These are phyloP conservation scores for Sebastes ruberrimus DNA, from an alignment of 2,797 vertebrate genomes.

Conservation along the genomic window DNA sequence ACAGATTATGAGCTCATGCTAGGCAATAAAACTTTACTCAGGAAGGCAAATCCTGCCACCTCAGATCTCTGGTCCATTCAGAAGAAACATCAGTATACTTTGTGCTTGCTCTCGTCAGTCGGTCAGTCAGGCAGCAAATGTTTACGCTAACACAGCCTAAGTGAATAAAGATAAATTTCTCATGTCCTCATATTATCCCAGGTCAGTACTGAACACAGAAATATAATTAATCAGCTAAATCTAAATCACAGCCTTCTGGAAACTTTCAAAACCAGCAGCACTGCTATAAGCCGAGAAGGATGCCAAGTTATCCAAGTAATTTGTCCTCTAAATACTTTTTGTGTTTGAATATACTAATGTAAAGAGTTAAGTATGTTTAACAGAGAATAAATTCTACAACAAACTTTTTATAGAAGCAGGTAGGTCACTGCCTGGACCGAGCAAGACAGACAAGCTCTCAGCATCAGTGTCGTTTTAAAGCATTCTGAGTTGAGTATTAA, in stretches of 20 bases:
- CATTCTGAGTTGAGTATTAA: constrained; percentile 41
- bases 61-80: constrained; percentile 46
- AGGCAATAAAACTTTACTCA: constrained; percentile 51
- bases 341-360: constrained; percentile 40
- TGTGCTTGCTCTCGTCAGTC: constrained; percentile 48
- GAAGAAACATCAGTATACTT: constrained; percentile 6
- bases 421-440: constrained; percentile 8
- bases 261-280: constrained; percentile 17
- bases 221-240: background rate
- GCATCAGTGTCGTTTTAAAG: constrained; percentile 35
- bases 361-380: constrained; percentile 39
- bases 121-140: constrained; percentile 27
- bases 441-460: constrained; percentile 14
- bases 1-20: constrained; percentile 69
- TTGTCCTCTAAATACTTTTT: constrained; percentile 37
- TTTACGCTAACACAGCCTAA: constrained; percentile 3
- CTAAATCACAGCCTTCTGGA: constrained; percentile 1
- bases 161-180: constrained; percentile 2
- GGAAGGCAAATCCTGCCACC: constrained; percentile 24
- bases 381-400: constrained; percentile 30
- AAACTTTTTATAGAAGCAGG: constrained; percentile 33
- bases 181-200: constrained; percentile 5
- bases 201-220: constrained; percentile 30
- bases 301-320: background rate
- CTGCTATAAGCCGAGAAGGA: background rate